Conservation (phyloP, 2,113 vertebrate species). For the mouse (Mus musculus) region DNA sequence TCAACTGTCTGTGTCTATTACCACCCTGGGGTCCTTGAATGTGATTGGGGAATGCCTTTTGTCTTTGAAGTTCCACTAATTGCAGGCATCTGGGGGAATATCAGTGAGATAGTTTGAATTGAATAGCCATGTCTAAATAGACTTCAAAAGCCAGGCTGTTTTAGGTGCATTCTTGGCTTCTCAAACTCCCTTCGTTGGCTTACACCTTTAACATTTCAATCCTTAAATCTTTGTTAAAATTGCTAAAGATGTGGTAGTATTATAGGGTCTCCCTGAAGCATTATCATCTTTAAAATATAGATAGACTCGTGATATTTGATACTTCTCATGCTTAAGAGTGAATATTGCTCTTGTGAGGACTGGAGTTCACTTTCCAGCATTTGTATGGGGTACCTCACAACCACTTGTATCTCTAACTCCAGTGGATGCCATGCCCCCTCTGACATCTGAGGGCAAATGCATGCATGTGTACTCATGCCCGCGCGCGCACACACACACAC, state of each 20-base stretch:
- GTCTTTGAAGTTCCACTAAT: neutral
- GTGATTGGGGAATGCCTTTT: neutral
- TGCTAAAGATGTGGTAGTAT: neutral
- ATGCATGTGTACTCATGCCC: too few species aligned
- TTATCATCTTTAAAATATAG: slow-evolving; percentile 9
- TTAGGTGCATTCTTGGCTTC: neutral
- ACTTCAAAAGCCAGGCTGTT: neutral
- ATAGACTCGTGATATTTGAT: neutral
- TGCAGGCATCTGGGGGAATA: neutral
- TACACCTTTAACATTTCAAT: neutral
- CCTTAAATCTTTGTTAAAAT: slow-evolving; percentile 8
- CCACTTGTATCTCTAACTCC: neutral
- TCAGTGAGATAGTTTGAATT: neutral
- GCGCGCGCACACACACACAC: neutral
- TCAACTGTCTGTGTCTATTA: neutral
- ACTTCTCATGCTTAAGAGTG: neutral
- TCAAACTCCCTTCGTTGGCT: neutral
- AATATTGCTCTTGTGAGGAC: neutral
- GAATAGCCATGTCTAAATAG: neutral
- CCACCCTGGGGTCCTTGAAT: neutral
- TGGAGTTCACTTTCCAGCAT: neutral
- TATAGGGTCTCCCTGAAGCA: neutral
- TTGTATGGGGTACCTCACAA: neutral
- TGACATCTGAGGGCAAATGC: neutral
- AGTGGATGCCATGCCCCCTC: neutral